Evolutionary conservation across 2,888 invertebrate genomes (phyloP).

Genomic region (Metalampra italica): DNA sequence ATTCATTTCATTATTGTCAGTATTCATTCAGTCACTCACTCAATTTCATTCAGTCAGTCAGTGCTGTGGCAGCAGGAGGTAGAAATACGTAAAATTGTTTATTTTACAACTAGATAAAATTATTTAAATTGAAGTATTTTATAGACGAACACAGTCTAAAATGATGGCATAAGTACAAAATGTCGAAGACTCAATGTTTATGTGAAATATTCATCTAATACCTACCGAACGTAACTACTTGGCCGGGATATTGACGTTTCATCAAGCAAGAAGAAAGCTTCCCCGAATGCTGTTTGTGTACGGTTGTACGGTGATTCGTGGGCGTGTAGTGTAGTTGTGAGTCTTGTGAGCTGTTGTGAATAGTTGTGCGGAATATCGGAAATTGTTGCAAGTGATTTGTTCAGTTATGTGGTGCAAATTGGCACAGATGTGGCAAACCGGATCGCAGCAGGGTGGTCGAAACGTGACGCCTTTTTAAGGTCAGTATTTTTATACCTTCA

Average conservation of each 20-base stretch:
- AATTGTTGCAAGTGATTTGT: constrained; percentile 36
- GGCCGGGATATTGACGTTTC: constrained; percentile 68
- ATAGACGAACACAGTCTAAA: too few relatives aligned
- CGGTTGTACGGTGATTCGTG: constrained; percentile 47
- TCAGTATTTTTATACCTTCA: constrained; percentile 39
- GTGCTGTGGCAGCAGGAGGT: too few relatives aligned
- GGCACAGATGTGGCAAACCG: constrained; percentile 73
- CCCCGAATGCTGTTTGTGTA: constrained; percentile 53
- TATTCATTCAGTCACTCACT: too few relatives aligned
- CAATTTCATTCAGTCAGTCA: too few relatives aligned
- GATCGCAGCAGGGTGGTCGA: constrained; percentile 63
- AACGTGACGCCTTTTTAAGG: constrained; percentile 71
- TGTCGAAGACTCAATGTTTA: too few relatives aligned
- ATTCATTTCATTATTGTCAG: too few relatives aligned
- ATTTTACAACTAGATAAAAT: too few relatives aligned
- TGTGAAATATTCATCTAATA: too few relatives aligned
- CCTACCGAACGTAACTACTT: background rate
- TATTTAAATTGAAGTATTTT: too few relatives aligned
- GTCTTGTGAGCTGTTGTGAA: constrained; percentile 28
- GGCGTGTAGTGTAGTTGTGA: constrained; percentile 43
- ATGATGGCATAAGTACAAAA: too few relatives aligned
- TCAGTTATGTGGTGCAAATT: constrained; percentile 60
- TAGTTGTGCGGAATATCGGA: constrained; percentile 26
- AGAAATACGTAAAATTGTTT: too few relatives aligned
- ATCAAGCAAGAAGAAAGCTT: constrained; percentile 46